Conservation (phyloP, 2,797 vertebrate genomes). For the Octomys mimax region DNA sequence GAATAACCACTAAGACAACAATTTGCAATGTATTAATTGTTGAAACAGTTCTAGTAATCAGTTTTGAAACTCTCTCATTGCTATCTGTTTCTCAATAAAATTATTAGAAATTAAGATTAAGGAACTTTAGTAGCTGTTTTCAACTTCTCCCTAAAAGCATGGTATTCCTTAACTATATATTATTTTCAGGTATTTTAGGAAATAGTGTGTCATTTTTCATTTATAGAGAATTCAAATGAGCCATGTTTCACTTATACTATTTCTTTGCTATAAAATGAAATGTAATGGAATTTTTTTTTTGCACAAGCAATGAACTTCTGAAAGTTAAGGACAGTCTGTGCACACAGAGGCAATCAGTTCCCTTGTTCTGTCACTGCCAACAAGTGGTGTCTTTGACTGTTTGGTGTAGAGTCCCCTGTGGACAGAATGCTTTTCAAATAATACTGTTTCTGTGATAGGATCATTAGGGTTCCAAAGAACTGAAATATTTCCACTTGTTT, state of each 20-base stretch:
- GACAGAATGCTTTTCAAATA: not conserved
- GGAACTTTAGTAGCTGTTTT: not conserved
- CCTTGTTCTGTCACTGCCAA: not conserved
- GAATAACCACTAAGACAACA: no score
- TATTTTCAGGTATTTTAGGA: conserved; percentile 40
- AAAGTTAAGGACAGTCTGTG: not conserved
- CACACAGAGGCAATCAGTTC: not conserved
- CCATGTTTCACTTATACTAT: not conserved
- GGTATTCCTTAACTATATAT: not conserved
- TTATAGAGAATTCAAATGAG: conserved; percentile 47
- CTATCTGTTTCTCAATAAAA: no score
- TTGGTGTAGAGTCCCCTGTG: not conserved
- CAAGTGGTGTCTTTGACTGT: not conserved
- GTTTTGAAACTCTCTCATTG: no score
- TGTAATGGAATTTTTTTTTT: conserved; percentile 55
- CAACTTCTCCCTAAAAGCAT: conserved; percentile 5
- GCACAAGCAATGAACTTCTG: conserved; percentile 9
- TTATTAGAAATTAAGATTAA: not conserved
- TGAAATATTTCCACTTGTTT: not conserved
- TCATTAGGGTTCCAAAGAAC: not conserved
- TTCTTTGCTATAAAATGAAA: conserved; percentile 37
- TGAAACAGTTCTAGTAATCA: no score
- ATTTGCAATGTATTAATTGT: no score
- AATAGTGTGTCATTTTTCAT: not conserved
- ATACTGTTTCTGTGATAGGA: not conserved